phyloP scores from a whole-genome alignment of 2,797 vertebrate genomes.

The Anguilla pacifica region DNA sequence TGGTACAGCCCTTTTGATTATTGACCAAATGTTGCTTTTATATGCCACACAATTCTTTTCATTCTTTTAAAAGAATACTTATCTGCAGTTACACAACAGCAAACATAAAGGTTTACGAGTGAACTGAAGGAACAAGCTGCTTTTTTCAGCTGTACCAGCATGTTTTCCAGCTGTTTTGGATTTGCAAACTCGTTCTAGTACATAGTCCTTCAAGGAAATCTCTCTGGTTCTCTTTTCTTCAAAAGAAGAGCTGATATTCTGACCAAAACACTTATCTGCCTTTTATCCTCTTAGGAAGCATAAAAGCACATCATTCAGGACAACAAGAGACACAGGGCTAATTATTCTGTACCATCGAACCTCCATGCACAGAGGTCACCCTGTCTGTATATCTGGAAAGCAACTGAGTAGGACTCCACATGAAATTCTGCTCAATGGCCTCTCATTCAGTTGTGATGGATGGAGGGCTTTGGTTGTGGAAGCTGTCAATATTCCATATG shows the following conservation, averaged over 20 bases:
- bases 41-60: not conserved
- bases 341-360: not conserved
- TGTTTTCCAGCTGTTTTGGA: not conserved
- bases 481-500: not conserved
- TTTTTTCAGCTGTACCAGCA: not conserved
- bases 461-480: not conserved
- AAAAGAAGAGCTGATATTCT: not conserved
- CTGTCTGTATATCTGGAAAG: not conserved
- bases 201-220: not conserved
- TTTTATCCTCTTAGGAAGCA: not conserved
- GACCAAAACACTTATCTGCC: not conserved
- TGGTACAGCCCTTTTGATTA: not conserved
- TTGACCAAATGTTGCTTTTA: not conserved
- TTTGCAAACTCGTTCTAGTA: not conserved
- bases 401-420: not conserved
- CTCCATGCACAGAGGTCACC: not conserved
- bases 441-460: constrained; percentile 5
- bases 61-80: not conserved
- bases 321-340: not conserved
- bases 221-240: not conserved
- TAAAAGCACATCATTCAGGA: not conserved
- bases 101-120: not conserved
- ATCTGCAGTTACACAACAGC: not conserved
- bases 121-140: not conserved
- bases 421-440: not conserved